These are phyloP conservation scores for Caenorhabditis sp. DNA, from an alignment of 2,888 invertebrate genomes.

Conservation along the genomic window DNA sequence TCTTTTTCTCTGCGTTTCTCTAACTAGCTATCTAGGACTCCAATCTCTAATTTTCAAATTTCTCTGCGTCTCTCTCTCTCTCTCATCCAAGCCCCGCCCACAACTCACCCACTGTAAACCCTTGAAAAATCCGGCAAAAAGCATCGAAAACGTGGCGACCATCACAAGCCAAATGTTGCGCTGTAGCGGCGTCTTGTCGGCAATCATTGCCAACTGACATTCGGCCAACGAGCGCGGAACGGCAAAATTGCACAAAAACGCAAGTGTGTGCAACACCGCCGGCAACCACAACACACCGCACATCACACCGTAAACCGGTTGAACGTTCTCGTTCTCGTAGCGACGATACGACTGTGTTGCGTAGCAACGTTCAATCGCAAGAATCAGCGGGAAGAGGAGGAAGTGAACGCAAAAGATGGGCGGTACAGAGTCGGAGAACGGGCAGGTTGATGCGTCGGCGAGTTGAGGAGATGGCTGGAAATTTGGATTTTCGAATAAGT, in stretches of 20 bases:
- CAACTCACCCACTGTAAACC: slow-evolving; percentile 16
- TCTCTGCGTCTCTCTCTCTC: too few relatives aligned
- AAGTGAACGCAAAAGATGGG: slow-evolving; percentile 34
- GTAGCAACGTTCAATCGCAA: slow-evolving; percentile 33
- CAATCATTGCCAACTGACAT: slow-evolving; percentile 31
- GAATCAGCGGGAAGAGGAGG: slow-evolving; percentile 36
- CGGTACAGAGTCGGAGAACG: slow-evolving; percentile 35
- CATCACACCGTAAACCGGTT: slow-evolving; percentile 15
- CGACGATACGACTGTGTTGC: slow-evolving; percentile 35
- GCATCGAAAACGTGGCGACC: slow-evolving; percentile 24
- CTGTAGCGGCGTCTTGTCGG: slow-evolving; percentile 31
- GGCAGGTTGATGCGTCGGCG: slow-evolving; percentile 7
- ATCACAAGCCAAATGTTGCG: slow-evolving; percentile 45
- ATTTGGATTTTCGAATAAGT: neutral
- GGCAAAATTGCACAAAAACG: slow-evolving; percentile 11
- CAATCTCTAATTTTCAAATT: too few relatives aligned
- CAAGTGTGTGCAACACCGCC: slow-evolving; percentile 11
- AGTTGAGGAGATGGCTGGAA: too few relatives aligned
- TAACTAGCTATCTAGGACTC: too few relatives aligned
- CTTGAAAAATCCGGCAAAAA: slow-evolving; percentile 34
- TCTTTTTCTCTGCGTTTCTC: too few relatives aligned
- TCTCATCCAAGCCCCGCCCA: neutral
- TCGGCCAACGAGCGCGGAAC: slow-evolving; percentile 15
- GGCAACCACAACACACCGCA: slow-evolving; percentile 37
- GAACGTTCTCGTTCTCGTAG: slow-evolving; percentile 34